Evolutionary conservation across 2,797 vertebrate species (phyloP).

Genomic region (Alectoris magna): DNA sequence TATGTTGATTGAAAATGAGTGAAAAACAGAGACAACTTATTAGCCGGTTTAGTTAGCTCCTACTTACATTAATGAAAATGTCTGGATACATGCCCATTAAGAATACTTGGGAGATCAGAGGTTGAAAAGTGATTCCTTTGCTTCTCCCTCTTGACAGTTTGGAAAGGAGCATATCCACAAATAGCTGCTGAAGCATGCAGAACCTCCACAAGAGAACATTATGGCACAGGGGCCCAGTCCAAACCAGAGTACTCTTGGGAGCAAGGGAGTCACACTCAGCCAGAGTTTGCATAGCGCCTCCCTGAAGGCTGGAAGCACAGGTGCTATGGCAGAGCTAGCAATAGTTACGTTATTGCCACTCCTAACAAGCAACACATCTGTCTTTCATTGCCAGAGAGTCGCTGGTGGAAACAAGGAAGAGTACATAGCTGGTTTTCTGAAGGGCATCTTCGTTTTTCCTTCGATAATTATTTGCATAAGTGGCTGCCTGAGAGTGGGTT

Average conservation of each 20-base stretch:
- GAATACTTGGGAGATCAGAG: constrained; percentile 44
- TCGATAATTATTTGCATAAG: not conserved
- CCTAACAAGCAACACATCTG: not conserved
- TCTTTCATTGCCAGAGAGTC: not conserved
- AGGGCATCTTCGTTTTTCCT: not conserved
- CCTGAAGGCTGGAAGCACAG: not conserved
- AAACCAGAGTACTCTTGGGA: not conserved
- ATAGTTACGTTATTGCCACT: not conserved
- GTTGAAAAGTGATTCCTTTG: constrained; percentile 11
- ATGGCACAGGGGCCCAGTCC: not conserved
- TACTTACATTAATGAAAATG: constrained; percentile 65
- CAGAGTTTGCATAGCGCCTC: not conserved
- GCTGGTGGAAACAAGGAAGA: not conserved
- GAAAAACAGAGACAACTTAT: constrained; percentile 69
- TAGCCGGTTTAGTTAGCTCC: constrained; percentile 62
- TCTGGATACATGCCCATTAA: constrained; percentile 57
- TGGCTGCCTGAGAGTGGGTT: not conserved
- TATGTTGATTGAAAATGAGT: constrained; percentile 66
- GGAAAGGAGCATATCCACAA: not conserved
- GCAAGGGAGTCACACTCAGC: accelerated
- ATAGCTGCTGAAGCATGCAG: not conserved
- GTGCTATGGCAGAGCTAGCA: constrained; percentile 23
- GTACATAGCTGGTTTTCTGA: not conserved
- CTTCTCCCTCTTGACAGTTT: not conserved
- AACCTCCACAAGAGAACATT: not conserved